phyloP scores from a whole-genome alignment of 2,888 invertebrate species.

The Archaeoteleia sp. region DNA sequence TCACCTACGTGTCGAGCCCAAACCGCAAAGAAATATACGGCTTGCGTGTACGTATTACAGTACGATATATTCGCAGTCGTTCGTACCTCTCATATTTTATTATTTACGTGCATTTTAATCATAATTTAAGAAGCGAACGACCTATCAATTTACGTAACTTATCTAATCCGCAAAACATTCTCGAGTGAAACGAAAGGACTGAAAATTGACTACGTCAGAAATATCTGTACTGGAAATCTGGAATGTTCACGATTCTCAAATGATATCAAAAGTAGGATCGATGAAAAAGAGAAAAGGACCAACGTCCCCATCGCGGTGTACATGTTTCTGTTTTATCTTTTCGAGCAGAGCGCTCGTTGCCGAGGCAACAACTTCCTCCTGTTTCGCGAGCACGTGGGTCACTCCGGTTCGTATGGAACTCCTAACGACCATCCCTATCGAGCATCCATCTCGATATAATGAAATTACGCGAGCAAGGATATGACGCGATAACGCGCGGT shows the following conservation, averaged over 20 bases:
- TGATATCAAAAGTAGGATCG: slow-evolving; percentile 10
- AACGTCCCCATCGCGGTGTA: neutral
- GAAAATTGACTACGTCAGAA: too few relatives aligned
- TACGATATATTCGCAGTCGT: slow-evolving; percentile 3
- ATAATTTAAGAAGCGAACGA: neutral
- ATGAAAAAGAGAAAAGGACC: slow-evolving; percentile 1
- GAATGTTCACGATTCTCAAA: too few relatives aligned
- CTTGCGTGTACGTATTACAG: slow-evolving; percentile 4
- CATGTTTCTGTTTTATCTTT: slow-evolving; percentile 19
- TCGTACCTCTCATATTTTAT: neutral
- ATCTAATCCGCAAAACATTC: too few relatives aligned
- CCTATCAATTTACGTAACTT: too few relatives aligned
- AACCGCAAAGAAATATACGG: slow-evolving; percentile 25
- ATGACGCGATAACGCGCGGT: slow-evolving; percentile 28
- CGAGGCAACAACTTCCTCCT: slow-evolving; percentile 46
- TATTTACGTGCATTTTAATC: slow-evolving; percentile 3
- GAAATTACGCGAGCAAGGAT: slow-evolving; percentile 67
- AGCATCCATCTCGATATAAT: slow-evolving; percentile 66
- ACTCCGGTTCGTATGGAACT: slow-evolving; percentile 48
- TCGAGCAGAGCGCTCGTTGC: slow-evolving; percentile 27
- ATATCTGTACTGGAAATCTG: too few relatives aligned
- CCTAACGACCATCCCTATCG: slow-evolving; percentile 64
- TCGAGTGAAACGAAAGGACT: too few relatives aligned
- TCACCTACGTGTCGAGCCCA: slow-evolving; percentile 17
- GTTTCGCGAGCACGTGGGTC: slow-evolving; percentile 31